A percentile compares a stretch with the other conserved stretches of the same genome.
Evolutionary conservation across 2,888 invertebrate species (phyloP).

Genomic region (Archips crataeganus): DNA sequence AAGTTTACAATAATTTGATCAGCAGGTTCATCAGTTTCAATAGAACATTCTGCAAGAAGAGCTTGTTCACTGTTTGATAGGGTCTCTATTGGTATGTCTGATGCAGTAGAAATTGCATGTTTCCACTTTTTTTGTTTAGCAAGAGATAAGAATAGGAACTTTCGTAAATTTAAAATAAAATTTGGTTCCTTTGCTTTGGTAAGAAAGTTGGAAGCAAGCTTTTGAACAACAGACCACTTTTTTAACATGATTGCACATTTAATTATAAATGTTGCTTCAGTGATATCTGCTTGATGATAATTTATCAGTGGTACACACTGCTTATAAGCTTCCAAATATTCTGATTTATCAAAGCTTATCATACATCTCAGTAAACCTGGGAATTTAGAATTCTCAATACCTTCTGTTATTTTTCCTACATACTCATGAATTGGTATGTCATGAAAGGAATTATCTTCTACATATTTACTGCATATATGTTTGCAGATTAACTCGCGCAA

Average conservation of each 20-base stretch:
- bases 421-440: conserved; percentile 77
- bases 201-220: conserved; percentile 73
- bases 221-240: conserved; percentile 75
- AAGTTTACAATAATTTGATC: conserved; percentile 64
- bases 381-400: conserved; percentile 87
- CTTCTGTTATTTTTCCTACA: conserved; percentile 79
- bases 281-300: conserved; percentile 69
- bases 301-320: conserved; percentile 75
- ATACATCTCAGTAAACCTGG: conserved; percentile 88
- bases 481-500: conserved; percentile 73
- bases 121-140: conserved; percentile 80
- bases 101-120: conserved; percentile 74
- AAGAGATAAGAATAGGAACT: conserved; percentile 66
- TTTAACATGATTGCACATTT: conserved; percentile 73
- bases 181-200: conserved; percentile 65
- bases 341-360: conserved; percentile 77
- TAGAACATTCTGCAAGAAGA: conserved; percentile 69
- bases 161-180: conserved; percentile 62
- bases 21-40: conserved; percentile 65
- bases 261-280: conserved; percentile 72
- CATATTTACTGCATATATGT: conserved; percentile 67
- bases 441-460: conserved; percentile 63
- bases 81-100: conserved; percentile 59
- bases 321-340: conserved; percentile 85
- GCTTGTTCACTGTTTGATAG: conserved; percentile 63